Percentiles rank a stretch among this genome's conserved stretches.
phyloP scores from a whole-genome alignment of 1,140 invertebrate species.

The Macrocentrus cingulum region DNA sequence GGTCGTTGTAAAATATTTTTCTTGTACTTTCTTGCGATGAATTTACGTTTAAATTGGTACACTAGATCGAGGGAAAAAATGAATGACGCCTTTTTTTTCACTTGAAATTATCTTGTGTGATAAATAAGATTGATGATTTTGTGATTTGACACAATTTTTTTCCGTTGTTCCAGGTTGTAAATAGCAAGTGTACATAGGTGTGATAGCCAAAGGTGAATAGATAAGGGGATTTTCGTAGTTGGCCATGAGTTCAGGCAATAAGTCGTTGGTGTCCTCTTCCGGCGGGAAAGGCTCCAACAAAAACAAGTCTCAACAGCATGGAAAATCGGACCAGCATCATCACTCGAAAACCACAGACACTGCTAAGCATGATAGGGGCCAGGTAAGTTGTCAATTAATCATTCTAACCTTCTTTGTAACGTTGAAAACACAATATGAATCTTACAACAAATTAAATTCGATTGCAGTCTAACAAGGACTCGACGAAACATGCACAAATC shows the following conservation, averaged over 20 bases:
- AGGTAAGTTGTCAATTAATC: conserved; percentile 37
- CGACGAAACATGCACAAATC: conserved; percentile 69
- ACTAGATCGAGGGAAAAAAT: no score
- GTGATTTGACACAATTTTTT: no score
- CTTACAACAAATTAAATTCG: conserved; percentile 8
- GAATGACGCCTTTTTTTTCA: no score
- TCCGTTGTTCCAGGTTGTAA: conserved; percentile 60
- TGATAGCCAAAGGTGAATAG: conserved; percentile 47
- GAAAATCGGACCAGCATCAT: conserved; percentile 54
- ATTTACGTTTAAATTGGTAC: no score
- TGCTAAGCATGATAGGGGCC: conserved; percentile 53
- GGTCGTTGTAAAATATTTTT: background rate
- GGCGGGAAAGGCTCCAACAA: conserved; percentile 49
- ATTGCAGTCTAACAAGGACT: conserved; percentile 43
- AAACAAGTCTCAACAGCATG: conserved; percentile 51
- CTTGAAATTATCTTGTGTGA: background rate
- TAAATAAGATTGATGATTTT: background rate
- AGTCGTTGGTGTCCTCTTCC: conserved; percentile 55
- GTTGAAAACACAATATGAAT: no score
- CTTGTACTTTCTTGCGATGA: background rate
- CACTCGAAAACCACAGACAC: conserved; percentile 53
- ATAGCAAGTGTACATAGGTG: conserved; percentile 61
- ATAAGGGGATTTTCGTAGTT: conserved; percentile 48
- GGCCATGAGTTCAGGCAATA: conserved; percentile 56
- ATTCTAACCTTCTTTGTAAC: no score